These are phyloP conservation scores for Pterostichus madidus DNA, from an alignment of 2,888 invertebrate species.

Conservation along the genomic window DNA sequence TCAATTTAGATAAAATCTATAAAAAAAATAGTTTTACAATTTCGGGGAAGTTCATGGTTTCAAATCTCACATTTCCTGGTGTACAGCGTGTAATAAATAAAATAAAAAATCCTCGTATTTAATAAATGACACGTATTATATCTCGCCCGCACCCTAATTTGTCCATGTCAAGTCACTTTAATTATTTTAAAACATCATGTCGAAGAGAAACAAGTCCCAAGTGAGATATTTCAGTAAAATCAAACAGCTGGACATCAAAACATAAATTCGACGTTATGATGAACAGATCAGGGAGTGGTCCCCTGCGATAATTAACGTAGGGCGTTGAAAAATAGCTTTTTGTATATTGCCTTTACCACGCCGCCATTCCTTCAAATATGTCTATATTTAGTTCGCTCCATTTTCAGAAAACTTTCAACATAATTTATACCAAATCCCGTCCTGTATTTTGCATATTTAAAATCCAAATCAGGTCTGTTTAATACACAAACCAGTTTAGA, in stretches of 20 bases:
- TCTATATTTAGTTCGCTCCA: conserved; percentile 23
- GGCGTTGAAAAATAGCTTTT: conserved; percentile 47
- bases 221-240: conserved; percentile 14
- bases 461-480: neutral
- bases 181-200: neutral
- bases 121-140: too few relatives aligned
- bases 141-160: neutral
- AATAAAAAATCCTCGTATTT: too few relatives aligned
- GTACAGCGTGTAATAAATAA: too few relatives aligned
- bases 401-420: neutral
- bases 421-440: neutral
- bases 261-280: conserved; percentile 26
- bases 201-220: neutral
- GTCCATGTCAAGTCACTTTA: neutral
- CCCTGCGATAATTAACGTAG: conserved; percentile 11
- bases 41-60: too few relatives aligned
- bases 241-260: conserved; percentile 4
- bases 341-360: neutral
- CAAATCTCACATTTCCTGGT: too few relatives aligned
- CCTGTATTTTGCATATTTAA: conserved; percentile 1
- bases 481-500: neutral
- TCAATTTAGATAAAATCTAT: too few relatives aligned
- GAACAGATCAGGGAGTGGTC: conserved; percentile 20
- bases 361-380: conserved; percentile 1
- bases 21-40: too few relatives aligned